Conservation (phyloP, 2,113 vertebrate species). For the Hemibagrus wyckioides region DNA sequence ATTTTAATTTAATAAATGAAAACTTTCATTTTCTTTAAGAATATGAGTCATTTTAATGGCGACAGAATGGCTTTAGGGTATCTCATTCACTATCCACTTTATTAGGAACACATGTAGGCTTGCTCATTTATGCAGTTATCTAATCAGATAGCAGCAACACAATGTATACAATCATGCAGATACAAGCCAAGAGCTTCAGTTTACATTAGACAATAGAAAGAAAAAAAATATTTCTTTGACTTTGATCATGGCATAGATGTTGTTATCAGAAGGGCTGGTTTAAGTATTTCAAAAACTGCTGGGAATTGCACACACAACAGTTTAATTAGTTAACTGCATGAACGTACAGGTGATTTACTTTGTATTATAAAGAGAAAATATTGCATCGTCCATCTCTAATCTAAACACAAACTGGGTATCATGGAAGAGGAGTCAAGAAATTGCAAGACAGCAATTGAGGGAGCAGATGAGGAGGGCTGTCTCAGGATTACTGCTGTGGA, state of each 20-base stretch:
- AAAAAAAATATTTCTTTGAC: no score
- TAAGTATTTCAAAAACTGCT: no score
- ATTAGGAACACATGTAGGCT: neutral
- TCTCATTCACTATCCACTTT: neutral
- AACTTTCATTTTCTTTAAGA: neutral
- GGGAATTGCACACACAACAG: no score
- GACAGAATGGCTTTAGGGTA: neutral
- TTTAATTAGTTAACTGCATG: no score
- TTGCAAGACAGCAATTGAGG: conserved; percentile 56
- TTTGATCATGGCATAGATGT: no score
- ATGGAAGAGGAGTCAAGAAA: conserved; percentile 67
- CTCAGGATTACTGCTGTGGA: conserved; percentile 71
- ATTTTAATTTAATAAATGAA: neutral
- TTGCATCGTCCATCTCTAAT: neutral
- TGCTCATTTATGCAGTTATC: no score
- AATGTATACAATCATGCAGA: no score
- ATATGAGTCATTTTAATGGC: neutral
- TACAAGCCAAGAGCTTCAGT: no score
- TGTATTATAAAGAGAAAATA: neutral
- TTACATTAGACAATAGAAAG: no score
- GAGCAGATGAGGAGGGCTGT: conserved; percentile 54
- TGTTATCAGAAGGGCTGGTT: no score
- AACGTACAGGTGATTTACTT: neutral
- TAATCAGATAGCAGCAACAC: no score
- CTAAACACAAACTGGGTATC: conserved; percentile 63